Evolutionary conservation across 2,113 vertebrate species (phyloP).

Genomic region (Paramormyrops kingsleyae): DNA sequence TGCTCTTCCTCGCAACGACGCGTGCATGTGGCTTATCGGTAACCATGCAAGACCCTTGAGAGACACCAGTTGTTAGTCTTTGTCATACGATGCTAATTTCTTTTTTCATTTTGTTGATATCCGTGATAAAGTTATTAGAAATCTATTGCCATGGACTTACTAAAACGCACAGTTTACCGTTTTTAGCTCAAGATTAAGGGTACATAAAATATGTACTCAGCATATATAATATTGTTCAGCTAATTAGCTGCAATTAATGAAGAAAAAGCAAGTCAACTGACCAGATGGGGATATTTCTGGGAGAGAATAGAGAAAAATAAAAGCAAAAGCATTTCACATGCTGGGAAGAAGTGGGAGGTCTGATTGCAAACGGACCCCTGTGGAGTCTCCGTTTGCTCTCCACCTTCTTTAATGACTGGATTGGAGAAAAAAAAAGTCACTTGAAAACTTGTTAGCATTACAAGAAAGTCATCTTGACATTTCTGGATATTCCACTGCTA

Average conservation of each 20-base stretch:
- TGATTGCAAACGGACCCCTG: slow-evolving; percentile 5
- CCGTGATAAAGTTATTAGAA: not conserved
- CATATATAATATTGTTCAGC: not conserved
- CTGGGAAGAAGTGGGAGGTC: not conserved
- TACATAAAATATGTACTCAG: not conserved
- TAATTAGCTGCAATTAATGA: not conserved
- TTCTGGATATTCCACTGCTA: not conserved
- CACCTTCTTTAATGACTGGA: not conserved
- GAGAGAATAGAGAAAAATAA: slow-evolving; percentile 7
- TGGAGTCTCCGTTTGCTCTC: not conserved
- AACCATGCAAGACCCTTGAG: not conserved
- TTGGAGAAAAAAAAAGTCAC: not conserved
- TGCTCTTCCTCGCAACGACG: not conserved
- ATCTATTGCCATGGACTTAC: not conserved
- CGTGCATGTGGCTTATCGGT: not conserved
- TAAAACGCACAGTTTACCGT: not conserved
- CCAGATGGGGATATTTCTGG: slow-evolving; percentile 8
- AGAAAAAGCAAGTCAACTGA: not conserved
- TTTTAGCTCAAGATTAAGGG: not conserved
- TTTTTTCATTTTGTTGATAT: not conserved
- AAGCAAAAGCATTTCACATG: not conserved
- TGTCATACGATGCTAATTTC: too few relatives aligned
- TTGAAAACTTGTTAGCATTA: not conserved
- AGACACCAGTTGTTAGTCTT: not conserved
- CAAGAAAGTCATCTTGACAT: not conserved